Evolutionary conservation across 1,140 invertebrate genomes (phyloP).

Genomic region (Drosophila tsacasi): DNA sequence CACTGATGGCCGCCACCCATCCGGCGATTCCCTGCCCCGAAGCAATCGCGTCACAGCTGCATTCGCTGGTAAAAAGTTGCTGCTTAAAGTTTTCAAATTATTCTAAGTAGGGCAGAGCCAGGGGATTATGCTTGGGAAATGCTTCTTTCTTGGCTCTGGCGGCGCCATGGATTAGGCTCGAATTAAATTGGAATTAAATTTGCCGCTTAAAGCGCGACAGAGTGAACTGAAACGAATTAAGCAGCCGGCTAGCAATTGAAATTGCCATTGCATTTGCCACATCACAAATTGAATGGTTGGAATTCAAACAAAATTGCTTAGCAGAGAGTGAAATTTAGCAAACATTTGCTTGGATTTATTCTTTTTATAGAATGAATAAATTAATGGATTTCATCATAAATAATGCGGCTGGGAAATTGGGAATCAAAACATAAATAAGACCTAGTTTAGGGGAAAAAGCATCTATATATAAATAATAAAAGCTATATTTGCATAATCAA

Average conservation of each 20-base stretch:
- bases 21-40: background rate
- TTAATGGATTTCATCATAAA: conserved; percentile 32
- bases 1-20: conserved; percentile 21
- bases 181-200: conserved; percentile 81
- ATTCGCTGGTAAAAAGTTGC: conserved; percentile 55
- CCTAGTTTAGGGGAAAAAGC: conserved; percentile 2
- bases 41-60: conserved; percentile 62
- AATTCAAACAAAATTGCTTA: conserved; percentile 32
- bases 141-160: conserved; percentile 36
- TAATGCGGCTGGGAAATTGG: conserved; percentile 6
- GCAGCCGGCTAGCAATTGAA: conserved; percentile 13
- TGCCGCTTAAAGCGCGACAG: conserved; percentile 66
- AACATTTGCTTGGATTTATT: conserved; percentile 31
- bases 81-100: conserved; percentile 83
- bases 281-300: conserved; percentile 34
- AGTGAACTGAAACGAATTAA: conserved; percentile 65
- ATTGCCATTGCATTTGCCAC: conserved; percentile 30
- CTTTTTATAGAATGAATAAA: conserved; percentile 20
- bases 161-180: conserved; percentile 70
- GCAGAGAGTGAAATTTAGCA: conserved; percentile 30
- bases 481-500: conserved; percentile 17
- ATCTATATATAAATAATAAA: background rate
- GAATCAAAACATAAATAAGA: conserved; percentile 31
- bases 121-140: conserved; percentile 49
- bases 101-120: conserved; percentile 75